A percentile compares a stretch with the other conserved stretches of the same genome.
Conservation (phyloP, 1,140 invertebrate species). For the Tetragnatha versicolor region DNA sequence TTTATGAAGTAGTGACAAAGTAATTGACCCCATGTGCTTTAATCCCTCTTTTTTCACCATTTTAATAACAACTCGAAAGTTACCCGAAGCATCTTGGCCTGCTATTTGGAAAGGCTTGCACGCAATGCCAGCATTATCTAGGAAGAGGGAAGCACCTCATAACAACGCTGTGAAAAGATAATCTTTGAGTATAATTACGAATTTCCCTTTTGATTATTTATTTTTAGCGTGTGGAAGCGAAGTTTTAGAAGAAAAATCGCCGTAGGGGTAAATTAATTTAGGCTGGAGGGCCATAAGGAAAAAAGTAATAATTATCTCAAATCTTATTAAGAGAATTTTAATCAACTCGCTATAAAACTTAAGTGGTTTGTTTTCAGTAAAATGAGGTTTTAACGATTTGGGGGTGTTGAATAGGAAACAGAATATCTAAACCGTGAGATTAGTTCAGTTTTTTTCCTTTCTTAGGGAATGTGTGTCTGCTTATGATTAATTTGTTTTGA, state of each 20-base stretch:
- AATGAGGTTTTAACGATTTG: constrained; percentile 46
- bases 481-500: constrained; percentile 17
- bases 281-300: constrained; percentile 46
- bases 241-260: constrained; percentile 46
- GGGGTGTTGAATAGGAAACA: constrained; percentile 32
- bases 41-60: constrained; percentile 36
- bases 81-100: constrained; percentile 12
- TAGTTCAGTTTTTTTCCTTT: background rate
- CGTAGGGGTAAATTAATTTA: constrained; percentile 50
- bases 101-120: constrained; percentile 2
- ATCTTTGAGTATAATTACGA: constrained; percentile 54
- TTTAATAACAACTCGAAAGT: constrained; percentile 46
- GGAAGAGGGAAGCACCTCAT: constrained; percentile 48
- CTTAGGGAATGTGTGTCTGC: background rate
- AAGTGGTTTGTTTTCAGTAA: constrained; percentile 46
- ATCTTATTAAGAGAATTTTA: constrained; percentile 53
- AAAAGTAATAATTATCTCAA: constrained; percentile 54
- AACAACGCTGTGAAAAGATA: constrained; percentile 51
- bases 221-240: constrained; percentile 43
- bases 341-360: constrained; percentile 48
- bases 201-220: constrained; percentile 49
- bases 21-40: constrained; percentile 52
- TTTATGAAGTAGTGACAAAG: constrained; percentile 49
- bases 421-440: constrained; percentile 19
- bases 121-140: constrained; percentile 46